Evolutionary conservation across 2,113 vertebrate species (phyloP).

Genomic region (Myrmecophaga tridactyla): DNA sequence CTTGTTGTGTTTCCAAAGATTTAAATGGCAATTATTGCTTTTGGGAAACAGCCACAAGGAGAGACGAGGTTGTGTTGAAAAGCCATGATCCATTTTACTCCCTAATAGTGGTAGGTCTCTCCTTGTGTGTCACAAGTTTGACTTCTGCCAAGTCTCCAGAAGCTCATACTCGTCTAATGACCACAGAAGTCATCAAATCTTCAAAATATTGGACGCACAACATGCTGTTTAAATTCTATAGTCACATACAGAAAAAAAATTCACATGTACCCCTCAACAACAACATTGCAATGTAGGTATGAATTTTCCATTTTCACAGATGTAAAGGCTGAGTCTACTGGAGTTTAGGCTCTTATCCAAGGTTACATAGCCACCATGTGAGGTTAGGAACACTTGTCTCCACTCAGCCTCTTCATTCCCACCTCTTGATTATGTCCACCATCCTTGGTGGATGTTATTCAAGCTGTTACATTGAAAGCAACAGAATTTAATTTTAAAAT

Average conservation of each 20-base stretch:
- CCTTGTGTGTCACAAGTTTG: neutral
- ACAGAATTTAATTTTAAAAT: slow-evolving; percentile 1
- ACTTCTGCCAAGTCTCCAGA: neutral
- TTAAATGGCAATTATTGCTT: slow-evolving; percentile 49
- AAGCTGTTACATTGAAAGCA: slow-evolving; percentile 1
- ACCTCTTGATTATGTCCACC: neutral
- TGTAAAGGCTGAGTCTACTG: neutral
- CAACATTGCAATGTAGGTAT: neutral
- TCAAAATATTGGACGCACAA: neutral
- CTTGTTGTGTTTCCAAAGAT: slow-evolving; percentile 37
- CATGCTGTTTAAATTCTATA: neutral
- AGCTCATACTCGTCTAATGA: neutral
- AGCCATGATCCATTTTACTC: neutral
- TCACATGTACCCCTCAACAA: neutral
- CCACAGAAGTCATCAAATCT: neutral
- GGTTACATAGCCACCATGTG: neutral
- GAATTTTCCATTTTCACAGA: neutral
- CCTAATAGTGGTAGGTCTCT: neutral
- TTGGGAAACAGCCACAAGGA: slow-evolving; percentile 46
- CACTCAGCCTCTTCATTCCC: neutral
- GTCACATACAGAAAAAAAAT: neutral
- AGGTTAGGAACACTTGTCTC: neutral
- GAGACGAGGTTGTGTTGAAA: neutral
- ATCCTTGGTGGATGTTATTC: neutral
- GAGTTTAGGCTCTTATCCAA: neutral